These are phyloP conservation scores for Cybosia mesomella DNA, from an alignment of 2,888 invertebrate genomes.

Conservation along the genomic window DNA sequence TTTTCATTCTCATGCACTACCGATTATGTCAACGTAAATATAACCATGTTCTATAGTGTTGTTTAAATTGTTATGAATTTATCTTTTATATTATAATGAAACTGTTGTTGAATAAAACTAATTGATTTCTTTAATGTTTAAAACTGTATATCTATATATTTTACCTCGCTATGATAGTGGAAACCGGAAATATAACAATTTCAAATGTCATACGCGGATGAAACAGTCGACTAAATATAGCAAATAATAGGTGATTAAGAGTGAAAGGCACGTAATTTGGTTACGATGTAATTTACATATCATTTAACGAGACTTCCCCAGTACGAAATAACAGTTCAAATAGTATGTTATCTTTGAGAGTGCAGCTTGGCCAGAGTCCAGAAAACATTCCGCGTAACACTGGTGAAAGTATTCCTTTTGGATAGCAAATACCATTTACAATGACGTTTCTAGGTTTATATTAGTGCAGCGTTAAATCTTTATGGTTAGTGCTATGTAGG, in stretches of 20 bases:
- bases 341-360: constrained; percentile 44
- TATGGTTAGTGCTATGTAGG: neutral
- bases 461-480: constrained; percentile 13
- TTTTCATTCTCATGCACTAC: constrained; percentile 51
- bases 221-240: constrained; percentile 4
- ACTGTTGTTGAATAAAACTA: neutral
- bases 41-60: constrained; percentile 13
- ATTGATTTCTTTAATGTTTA: no score
- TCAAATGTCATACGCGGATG: neutral
- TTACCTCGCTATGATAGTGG: neutral
- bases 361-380: constrained; percentile 63
- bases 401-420: constrained; percentile 58
- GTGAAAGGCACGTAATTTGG: constrained; percentile 6
- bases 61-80: neutral
- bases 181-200: neutral
- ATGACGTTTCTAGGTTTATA: constrained; percentile 20
- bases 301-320: neutral
- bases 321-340: constrained; percentile 18
- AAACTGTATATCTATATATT: neutral
- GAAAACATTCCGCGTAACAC: constrained; percentile 45
- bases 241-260: neutral
- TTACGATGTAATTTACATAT: constrained; percentile 4
- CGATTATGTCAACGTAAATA: constrained; percentile 42
- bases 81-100: neutral
- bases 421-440: constrained; percentile 20